phyloP scores from a whole-genome alignment of 2,797 vertebrate species.

The Gobionotothen gibberifrons region DNA sequence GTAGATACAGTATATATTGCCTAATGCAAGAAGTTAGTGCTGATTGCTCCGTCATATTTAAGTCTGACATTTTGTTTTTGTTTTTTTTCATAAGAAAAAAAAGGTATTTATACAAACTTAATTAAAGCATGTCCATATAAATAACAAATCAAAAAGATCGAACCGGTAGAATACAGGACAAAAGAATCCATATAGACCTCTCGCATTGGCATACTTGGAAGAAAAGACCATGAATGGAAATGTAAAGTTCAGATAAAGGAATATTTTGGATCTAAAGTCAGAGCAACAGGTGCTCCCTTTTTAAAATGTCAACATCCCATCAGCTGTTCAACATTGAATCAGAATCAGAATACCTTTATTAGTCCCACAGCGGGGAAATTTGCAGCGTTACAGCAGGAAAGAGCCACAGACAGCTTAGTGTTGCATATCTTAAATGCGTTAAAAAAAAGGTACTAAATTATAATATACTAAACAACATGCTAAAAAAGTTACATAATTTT shows the following conservation, averaged over 20 bases:
- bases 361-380: no score
- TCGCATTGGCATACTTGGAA: not conserved
- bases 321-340: not conserved
- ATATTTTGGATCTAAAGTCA: no score
- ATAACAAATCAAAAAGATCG: not conserved
- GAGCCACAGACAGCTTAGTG: no score
- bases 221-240: not conserved
- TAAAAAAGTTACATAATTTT: no score
- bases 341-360: no score
- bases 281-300: no score
- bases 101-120: not conserved
- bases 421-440: no score
- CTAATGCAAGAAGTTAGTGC: not conserved
- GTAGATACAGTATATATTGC: no score
- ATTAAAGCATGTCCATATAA: not conserved
- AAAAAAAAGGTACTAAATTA: no score
- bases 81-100: no score
- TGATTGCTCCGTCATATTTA: constrained; percentile 4
- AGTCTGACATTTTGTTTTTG: not conserved
- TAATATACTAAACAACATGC: no score
- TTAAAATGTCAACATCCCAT: not conserved
- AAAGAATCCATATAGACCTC: not conserved
- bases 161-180: not conserved
- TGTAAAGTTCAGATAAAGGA: not conserved
- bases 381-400: no score